Conservation (phyloP, 2,113 vertebrate genomes). For the Syngnathus typhle region DNA sequence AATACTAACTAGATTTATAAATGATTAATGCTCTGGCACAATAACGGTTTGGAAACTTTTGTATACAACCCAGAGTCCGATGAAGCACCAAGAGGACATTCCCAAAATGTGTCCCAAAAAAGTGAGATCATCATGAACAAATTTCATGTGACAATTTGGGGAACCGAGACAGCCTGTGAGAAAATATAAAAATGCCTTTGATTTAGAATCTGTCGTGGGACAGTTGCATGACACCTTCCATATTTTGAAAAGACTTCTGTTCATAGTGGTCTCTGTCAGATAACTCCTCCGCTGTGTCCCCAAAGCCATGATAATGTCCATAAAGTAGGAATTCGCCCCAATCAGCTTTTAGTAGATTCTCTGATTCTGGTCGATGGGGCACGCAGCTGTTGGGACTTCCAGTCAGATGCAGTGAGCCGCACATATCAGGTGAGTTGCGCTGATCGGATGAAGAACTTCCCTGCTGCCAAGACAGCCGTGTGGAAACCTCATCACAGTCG, state of each 20-base stretch:
- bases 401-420: conserved; percentile 82
- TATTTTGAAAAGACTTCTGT: conserved; percentile 67
- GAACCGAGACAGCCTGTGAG: neutral
- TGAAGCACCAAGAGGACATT: conserved; percentile 11
- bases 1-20: too few species aligned
- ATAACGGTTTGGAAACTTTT: neutral
- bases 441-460: neutral
- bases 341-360: conserved; percentile 60
- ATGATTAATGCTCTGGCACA: too few species aligned
- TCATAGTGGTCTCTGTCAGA: conserved; percentile 72
- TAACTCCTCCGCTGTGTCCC: conserved; percentile 93
- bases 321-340: conserved; percentile 78
- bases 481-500: conserved; percentile 10
- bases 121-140: neutral
- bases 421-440: conserved; percentile 67
- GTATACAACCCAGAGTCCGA: conserved; percentile 22
- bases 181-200: neutral
- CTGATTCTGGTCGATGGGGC: conserved; percentile 72
- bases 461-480: conserved; percentile 13
- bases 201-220: conserved; percentile 74
- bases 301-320: conserved; percentile 92
- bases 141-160: neutral
- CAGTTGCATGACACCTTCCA: conserved; percentile 74
- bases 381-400: conserved; percentile 79
- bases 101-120: conserved; percentile 1